These are phyloP conservation scores for Anagrus nilaparvatae DNA, from an alignment of 1,140 invertebrate genomes.

Conservation along the genomic window DNA sequence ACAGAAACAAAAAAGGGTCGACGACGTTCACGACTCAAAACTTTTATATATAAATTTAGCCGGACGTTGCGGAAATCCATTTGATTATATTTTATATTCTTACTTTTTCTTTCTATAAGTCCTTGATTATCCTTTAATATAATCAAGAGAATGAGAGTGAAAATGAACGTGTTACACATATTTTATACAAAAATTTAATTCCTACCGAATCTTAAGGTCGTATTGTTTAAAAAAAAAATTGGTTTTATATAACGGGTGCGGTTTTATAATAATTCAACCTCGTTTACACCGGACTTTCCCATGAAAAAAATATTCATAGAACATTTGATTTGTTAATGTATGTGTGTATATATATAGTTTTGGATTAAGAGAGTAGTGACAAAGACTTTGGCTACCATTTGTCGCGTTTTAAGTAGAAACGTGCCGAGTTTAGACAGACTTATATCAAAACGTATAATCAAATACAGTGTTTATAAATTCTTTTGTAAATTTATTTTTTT, in stretches of 20 bases:
- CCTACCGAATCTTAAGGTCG: not conserved
- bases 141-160: conserved; percentile 10
- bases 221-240: not conserved
- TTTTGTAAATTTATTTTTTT: too few relatives aligned
- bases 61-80: conserved; percentile 11
- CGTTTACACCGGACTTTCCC: conserved; percentile 12
- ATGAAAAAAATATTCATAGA: too few relatives aligned
- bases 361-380: too few relatives aligned
- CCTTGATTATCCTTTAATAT: not conserved
- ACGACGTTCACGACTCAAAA: too few relatives aligned
- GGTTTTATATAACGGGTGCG: too few relatives aligned
- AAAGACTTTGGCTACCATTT: not conserved
- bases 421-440: conserved; percentile 7
- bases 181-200: not conserved
- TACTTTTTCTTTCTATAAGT: not conserved
- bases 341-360: too few relatives aligned
- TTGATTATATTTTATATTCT: too few relatives aligned
- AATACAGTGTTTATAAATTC: too few relatives aligned
- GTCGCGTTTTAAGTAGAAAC: not conserved
- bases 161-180: not conserved
- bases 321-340: too few relatives aligned
- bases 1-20: not conserved
- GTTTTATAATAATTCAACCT: too few relatives aligned
- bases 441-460: conserved; percentile 9
- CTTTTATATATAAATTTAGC: conserved; percentile 11